Evolutionary conservation across 2,113 vertebrate genomes (phyloP).

Genomic region (Engystomops pustulosus): DNA sequence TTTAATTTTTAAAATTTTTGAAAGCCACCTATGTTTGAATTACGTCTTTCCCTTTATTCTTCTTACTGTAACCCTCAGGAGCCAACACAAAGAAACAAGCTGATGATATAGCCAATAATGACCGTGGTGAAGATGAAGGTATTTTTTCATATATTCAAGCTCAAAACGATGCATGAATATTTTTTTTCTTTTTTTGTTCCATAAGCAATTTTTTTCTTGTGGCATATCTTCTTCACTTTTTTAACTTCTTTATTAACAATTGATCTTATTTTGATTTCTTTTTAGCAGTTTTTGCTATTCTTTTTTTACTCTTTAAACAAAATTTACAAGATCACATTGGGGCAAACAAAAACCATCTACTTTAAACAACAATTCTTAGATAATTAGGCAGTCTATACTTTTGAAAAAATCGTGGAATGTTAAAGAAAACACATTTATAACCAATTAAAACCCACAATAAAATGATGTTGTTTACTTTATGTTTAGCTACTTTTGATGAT

Average conservation of each 20-base stretch:
- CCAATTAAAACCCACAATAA: no score
- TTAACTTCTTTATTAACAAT: constrained; percentile 62
- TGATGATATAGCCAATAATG: constrained; percentile 91
- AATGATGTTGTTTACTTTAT: no score
- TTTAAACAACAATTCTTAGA: neutral
- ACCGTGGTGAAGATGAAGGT: constrained; percentile 87
- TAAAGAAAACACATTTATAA: no score
- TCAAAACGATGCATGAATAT: constrained; percentile 83
- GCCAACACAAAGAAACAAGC: constrained; percentile 86
- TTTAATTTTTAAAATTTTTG: constrained; percentile 61
- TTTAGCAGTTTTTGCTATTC: neutral
- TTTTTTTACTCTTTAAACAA: neutral
- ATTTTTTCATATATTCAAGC: constrained; percentile 79
- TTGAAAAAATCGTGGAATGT: no score
- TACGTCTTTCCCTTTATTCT: constrained; percentile 81
- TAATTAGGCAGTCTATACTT: neutral
- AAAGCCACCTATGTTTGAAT: constrained; percentile 78
- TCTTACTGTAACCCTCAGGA: constrained; percentile 82
- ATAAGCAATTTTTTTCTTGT: constrained; percentile 14
- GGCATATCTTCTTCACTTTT: constrained; percentile 62
- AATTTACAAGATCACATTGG: neutral
- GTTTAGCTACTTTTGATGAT: no score
- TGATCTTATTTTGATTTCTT: neutral
- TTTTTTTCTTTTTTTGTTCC: constrained; percentile 61
- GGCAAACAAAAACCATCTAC: neutral